Evolutionary conservation across 2,113 vertebrate genomes (phyloP).

Genomic region (Oreochromis aureus): DNA sequence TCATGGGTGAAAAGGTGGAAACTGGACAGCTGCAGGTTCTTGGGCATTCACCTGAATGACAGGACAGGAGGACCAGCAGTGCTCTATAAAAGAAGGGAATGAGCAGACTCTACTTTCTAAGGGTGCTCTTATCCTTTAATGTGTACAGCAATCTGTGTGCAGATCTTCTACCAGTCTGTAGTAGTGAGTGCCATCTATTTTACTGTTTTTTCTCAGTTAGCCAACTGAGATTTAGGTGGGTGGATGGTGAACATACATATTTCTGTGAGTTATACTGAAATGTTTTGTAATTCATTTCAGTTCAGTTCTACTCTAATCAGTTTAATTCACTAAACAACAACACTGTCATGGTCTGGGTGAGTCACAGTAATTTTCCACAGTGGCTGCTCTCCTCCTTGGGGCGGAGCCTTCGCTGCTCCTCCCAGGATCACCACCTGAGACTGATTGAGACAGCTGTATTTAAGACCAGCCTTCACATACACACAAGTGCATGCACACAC

Average conservation of each 20-base stretch:
- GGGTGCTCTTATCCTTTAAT: neutral
- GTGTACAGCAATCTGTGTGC: neutral
- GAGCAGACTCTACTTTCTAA: neutral
- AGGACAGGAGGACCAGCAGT: neutral
- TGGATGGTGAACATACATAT: neutral
- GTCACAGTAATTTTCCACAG: neutral
- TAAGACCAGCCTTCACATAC: neutral
- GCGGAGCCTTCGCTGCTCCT: neutral
- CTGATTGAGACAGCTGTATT: neutral
- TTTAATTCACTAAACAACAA: neutral
- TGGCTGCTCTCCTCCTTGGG: neutral
- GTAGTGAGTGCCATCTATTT: neutral
- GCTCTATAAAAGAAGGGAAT: neutral
- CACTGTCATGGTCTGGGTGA: neutral
- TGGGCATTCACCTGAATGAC: neutral
- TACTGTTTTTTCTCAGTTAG: neutral
- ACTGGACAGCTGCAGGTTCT: neutral
- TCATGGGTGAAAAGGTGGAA: neutral
- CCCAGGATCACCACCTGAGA: neutral
- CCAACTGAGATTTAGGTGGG: neutral
- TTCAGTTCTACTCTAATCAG: neutral
- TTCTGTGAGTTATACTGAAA: fast-evolving
- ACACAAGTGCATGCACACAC: neutral
- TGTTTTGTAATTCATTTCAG: neutral
- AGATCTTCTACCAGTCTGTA: neutral